These are phyloP conservation scores for Bos indicus DNA, from an alignment of 2,113 vertebrate species.

Conservation along the genomic window DNA sequence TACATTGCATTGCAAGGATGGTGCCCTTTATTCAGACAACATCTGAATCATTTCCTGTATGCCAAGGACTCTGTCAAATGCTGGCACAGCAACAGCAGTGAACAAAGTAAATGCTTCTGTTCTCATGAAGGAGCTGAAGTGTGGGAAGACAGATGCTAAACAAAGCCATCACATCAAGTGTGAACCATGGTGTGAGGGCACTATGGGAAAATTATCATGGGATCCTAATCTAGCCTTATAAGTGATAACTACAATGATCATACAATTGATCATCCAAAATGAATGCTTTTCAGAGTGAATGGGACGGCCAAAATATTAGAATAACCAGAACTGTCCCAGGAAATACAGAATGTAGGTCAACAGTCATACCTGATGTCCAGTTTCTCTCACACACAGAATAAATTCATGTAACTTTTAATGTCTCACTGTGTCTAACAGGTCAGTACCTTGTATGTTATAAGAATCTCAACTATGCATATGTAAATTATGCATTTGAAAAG, in stretches of 20 bases:
- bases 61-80: background rate
- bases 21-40: background rate
- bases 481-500: background rate
- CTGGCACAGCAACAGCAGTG: background rate
- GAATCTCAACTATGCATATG: background rate
- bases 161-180: background rate
- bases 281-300: background rate
- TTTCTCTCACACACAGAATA: background rate
- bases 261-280: background rate
- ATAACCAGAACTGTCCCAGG: background rate
- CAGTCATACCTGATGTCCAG: background rate
- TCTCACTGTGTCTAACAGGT: background rate
- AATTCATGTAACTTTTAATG: background rate
- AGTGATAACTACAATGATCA: background rate
- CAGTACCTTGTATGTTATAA: background rate
- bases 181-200: background rate
- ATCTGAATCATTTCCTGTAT: background rate
- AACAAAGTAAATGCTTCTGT: background rate
- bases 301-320: background rate
- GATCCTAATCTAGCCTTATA: background rate
- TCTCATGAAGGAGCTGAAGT: background rate
- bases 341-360: background rate
- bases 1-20: background rate
- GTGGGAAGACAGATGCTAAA: background rate
- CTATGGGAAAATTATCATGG: background rate